Evolutionary conservation across 2,113 vertebrate species (phyloP), one percentile per base, ranked within the genome.

Genomic region (Notechis scutatus): DNA sequence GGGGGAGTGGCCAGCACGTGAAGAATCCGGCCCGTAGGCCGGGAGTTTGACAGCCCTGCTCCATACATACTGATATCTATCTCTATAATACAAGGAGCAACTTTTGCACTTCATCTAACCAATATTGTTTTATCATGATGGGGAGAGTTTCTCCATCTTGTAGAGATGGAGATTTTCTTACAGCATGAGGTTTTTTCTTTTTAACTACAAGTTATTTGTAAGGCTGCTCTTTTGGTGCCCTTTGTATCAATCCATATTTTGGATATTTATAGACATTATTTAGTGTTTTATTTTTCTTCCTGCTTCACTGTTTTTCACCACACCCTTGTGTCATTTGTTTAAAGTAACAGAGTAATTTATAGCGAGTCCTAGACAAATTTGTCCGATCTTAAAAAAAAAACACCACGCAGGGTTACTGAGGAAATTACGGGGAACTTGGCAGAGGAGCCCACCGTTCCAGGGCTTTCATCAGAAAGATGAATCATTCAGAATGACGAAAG

Each of bases 181-280:
- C 54, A 88, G 7, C 5, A 20, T 34, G 87, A 90, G 88, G 8
- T 45, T 47, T 42, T 26, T 42, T 26, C 14, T 47, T 64, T 12
- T 10, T 12, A 90, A 14, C 4, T 45, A 39, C 24, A 21, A 18
- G 21, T 47, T 2, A 21, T 52, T 90, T 81, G n/a, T 81, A 81
- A 39, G 5, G 14, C 3, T 5, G 42, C 89, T 0, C 0, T 14
- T 0, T 0, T 86, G 23, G 54, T 24, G 6, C 10, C 54, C 52
- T 47, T 12, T 3, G 21, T 15, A 47, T 29, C 45, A 21, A 54
- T 81, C 47, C 29, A 54, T 21, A 81, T 54, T 52, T 74, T 91
- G 9, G 52, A 91, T 54, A 11, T 34, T 14, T 90, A 47, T 12
- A 52, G 50, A 52, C 29, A n/a, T 54, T 52, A 87, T 26, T 87